These are phyloP conservation scores for Nemurella pictetii DNA, from an alignment of 2,888 invertebrate species.

Conservation along the genomic window DNA sequence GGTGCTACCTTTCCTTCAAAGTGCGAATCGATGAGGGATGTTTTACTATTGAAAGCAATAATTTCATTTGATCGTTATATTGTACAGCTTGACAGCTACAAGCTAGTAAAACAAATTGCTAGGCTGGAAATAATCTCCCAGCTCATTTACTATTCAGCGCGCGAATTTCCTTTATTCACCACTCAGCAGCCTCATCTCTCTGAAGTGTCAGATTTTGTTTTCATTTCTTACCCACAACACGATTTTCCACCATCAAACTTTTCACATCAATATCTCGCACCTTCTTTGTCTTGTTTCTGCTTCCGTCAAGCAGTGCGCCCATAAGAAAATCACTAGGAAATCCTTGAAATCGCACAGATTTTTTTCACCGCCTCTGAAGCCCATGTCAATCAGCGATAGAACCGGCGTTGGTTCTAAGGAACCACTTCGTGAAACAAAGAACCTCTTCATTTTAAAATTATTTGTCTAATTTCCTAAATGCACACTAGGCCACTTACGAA, in stretches of 20 bases:
- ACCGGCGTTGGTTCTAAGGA: neutral
- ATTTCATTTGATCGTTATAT: neutral
- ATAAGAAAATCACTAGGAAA: too few species aligned
- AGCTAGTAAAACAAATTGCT: neutral
- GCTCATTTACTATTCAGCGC: constrained; percentile 6
- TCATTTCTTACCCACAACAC: neutral
- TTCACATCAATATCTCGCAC: neutral
- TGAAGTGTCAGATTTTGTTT: neutral
- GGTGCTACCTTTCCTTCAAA: neutral
- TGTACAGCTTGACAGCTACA: neutral
- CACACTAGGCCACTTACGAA: neutral
- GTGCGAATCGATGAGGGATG: neutral
- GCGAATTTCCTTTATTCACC: neutral
- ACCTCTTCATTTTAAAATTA: neutral
- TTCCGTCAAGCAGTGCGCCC: neutral
- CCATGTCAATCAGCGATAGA: too few species aligned
- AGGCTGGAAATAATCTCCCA: neutral
- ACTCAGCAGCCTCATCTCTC: constrained; percentile 8
- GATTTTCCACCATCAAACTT: neutral
- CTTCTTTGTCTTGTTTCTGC: neutral
- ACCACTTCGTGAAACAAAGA: neutral
- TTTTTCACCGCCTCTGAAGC: too few species aligned
- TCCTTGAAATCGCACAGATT: too few species aligned
- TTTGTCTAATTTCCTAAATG: neutral
- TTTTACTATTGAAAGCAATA: neutral